Base-by-base conservation (phyloP, 1,140 invertebrate genomes). In the Steinernema feltiae region DNA sequence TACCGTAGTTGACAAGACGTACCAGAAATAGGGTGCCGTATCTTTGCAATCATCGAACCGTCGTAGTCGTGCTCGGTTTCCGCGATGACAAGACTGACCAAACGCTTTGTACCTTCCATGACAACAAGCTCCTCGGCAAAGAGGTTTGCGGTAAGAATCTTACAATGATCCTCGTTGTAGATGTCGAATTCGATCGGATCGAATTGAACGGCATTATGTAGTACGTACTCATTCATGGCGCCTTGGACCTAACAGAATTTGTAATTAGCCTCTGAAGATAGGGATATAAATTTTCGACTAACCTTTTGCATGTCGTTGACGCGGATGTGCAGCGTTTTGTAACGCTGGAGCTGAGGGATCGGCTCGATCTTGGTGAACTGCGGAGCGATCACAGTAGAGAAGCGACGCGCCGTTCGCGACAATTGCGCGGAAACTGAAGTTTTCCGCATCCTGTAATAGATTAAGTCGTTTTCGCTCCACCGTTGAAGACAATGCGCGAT, bases 121-220 rank as follows among this genome's bases (percentile, higher is more conserved):
- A 82, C 63, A 1, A 82, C 80, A 69, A 82, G 41, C 29, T 84
- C 81, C 63, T 82, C 81, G 15, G 83, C 72, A 31, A 81, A 83
- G 32, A 82, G 73, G 72, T 84, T 80, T 7, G 81, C 81, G 18
- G 48, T 83, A 7, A 82, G 48, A 18, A 82, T 30, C n/a, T 79
- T 70, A 27, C 53, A 69, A 18, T 32, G 71, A 0, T 30, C 53
- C 17, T 76, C 69, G 18, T 78, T 78, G 18, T 24, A 41, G 41
- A 82, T 82, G 32, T 82, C 83, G 48, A 82, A 82, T 27, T 82
- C 83, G n/a, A 82, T 75, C n/a, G 81, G 81, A 41, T 85, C 83
- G 71, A 85, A 85, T 30, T 76, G 46, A 0, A 69, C 48, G 3
- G 69, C 73, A 35, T 83, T 85, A 71, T 82, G 81, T 35, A 82